Evolutionary conservation across 2,888 invertebrate species (phyloP), one percentile per base, ranked within the genome.

Genomic region (Tenthredo scrophulariae): DNA sequence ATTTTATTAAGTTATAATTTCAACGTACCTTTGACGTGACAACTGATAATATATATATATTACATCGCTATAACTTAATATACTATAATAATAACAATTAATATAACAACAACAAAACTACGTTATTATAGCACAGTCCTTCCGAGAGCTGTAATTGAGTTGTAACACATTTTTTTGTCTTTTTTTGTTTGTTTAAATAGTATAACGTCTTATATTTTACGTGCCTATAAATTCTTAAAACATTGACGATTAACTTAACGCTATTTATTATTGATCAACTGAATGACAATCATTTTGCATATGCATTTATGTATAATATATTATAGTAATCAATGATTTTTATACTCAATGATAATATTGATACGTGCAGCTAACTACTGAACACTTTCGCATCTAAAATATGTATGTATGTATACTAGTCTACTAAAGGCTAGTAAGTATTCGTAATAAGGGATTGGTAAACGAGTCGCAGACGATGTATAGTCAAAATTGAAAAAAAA

Each of bases 381-480:
- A 91, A 91, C 90, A 90, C 90, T 88, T 89, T 90, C 88, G 88
- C 88, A 90, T 89, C 89, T 89, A 89, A 87, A 88, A 87, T 88
- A 90, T 84, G 89, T 65, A 37, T 90, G 89, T 90, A 33, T 33
- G 4, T 33, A 4, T 37, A 90, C 89, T 90, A 89, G 89, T 90
- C 89, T 88, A 89, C 82, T 58, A 89, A 91, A 89, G 90, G 90
- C 88, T 90, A 90, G 90, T 91, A 91, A 91, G 91, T 91, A 90
- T 89, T 90, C 87, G 87, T 88, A 87, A 88, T 74, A 86, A 37
- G 87, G 85, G 84, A 77, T 67, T 26, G 86, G 58, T 83, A 79
- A 40, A 79, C 84, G 29, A 33, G 75, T 87, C 77, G 80, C 67
- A 26, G 43, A 62, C 22, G 84, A 37, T 26, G 26, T 62, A 13